Evolutionary conservation across 64 coral and sea anemone genomes (phyloP), one percentile per base, ranked within the genome.

Genomic region (Dendronephthya gigantea): DNA sequence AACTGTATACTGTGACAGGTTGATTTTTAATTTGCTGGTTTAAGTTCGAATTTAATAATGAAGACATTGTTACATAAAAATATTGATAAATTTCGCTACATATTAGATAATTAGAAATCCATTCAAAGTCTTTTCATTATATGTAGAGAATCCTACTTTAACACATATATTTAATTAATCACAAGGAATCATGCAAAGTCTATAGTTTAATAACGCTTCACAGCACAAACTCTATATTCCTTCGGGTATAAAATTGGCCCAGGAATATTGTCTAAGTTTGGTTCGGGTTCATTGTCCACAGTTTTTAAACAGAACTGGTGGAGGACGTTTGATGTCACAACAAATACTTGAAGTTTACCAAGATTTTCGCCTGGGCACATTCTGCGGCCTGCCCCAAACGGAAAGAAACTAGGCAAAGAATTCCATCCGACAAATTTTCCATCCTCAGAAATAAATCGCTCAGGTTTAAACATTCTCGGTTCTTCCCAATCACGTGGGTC

Each of bases 401-500:
- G 68, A 16, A 91, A 31, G 58, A 48, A 84, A 47, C 65, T 48
- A 4, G 41, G 39, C 4, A 70, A 37, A 23, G 75, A 33, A 5
- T 39, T 25, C 23, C 36, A 12, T 7, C 82, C 68, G 0, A 49
- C 35, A 30, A 83, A 51, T 28, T 70, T 72, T 9, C 90, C 89
- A 36, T 91, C 76, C 29, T 85, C 23, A 41, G 90, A 89, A 31
- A 94, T 35, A 89, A 88, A 94, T 36, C 92, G 83, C 25, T 88
- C 82, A 19, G 93, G 93, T n/a, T 84, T 9, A 41, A 94, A 94
- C 13, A 52, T 36, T 68, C 69, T 51, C 22, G 93, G 93, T 22
- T 88, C 83, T 17, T 87, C 40, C 93, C 93, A 94, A 9, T 58
- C 19, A 49, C 83, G 35, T 13, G 93, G 90, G 45, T 94, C 93